Percentiles rank a stretch among this genome's conserved stretches.
These are phyloP conservation scores for Trypoxylon attenuatum DNA, from an alignment of 2,888 invertebrate species.

Conservation along the genomic window DNA sequence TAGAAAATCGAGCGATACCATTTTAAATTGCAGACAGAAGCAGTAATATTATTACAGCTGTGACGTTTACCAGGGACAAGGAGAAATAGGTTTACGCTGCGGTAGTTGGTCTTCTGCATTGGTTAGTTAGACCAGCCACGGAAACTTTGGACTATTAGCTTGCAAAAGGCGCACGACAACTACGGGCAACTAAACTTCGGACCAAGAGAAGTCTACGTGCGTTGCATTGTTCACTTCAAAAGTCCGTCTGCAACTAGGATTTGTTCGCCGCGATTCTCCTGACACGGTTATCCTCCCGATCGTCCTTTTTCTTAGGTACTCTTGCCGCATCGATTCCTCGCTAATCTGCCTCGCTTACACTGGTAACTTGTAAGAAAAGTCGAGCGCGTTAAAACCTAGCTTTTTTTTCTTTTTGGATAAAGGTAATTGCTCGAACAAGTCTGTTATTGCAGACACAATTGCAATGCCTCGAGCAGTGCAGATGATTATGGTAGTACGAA, in stretches of 20 bases:
- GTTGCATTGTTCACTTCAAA: conserved; percentile 17
- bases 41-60: too few relatives aligned
- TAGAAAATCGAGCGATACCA: too few relatives aligned
- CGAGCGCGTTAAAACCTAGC: too few relatives aligned
- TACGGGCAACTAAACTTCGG: conserved; percentile 39
- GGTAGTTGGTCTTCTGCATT: neutral
- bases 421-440: too few relatives aligned
- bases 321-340: too few relatives aligned
- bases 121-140: conserved; percentile 10
- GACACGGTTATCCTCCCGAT: neutral
- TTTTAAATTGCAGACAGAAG: too few relatives aligned
- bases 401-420: too few relatives aligned
- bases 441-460: too few relatives aligned
- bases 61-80: too few relatives aligned
- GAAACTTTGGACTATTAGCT: conserved; percentile 17
- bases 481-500: too few relatives aligned
- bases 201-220: conserved; percentile 29
- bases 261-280: conserved; percentile 22
- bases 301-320: conserved; percentile 2
- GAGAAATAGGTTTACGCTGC: too few relatives aligned
- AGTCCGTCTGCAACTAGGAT: conserved; percentile 8
- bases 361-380: conserved; percentile 8
- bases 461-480: too few relatives aligned
- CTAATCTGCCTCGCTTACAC: conserved; percentile 15
- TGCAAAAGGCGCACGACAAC: conserved; percentile 27